Conservation (phyloP, 1,140 invertebrate species). For the Semibalanus balanoides region DNA sequence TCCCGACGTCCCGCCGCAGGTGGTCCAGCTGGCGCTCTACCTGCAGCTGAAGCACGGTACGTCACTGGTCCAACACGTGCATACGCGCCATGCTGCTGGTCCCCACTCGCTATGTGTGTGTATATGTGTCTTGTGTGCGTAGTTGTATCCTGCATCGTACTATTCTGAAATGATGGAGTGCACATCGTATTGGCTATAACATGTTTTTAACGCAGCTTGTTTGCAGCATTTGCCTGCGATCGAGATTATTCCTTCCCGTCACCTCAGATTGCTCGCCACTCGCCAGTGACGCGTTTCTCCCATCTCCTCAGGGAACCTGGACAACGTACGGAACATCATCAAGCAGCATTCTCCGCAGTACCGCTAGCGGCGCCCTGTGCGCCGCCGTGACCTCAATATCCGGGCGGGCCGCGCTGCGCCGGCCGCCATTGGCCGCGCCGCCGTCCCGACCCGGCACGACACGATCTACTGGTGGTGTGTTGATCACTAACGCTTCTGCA, state of each 20-base stretch:
- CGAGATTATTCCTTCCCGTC: background rate
- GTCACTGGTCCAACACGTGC: background rate
- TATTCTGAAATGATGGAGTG: background rate
- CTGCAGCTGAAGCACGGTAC: conserved; percentile 1
- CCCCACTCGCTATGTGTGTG: background rate
- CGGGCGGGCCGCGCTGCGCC: too few relatives aligned
- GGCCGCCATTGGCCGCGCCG: too few relatives aligned
- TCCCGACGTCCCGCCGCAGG: background rate
- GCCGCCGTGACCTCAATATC: background rate
- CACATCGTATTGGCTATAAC: background rate
- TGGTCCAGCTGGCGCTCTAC: background rate
- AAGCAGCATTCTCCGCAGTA: background rate
- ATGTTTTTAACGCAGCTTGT: background rate
- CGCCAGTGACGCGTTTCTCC: background rate
- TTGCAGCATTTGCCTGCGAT: background rate
- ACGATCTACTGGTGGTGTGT: too few relatives aligned
- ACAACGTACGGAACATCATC: background rate
- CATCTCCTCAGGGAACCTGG: background rate
- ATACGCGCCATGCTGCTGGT: too few relatives aligned
- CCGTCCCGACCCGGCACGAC: too few relatives aligned
- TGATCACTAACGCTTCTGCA: too few relatives aligned
- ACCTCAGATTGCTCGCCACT: background rate
- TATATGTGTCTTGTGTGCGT: background rate
- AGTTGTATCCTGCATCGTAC: background rate
- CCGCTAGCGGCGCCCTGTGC: background rate